These are phyloP conservation scores for Phalera bucephala DNA, from an alignment of 2,888 invertebrate species.

Conservation along the genomic window DNA sequence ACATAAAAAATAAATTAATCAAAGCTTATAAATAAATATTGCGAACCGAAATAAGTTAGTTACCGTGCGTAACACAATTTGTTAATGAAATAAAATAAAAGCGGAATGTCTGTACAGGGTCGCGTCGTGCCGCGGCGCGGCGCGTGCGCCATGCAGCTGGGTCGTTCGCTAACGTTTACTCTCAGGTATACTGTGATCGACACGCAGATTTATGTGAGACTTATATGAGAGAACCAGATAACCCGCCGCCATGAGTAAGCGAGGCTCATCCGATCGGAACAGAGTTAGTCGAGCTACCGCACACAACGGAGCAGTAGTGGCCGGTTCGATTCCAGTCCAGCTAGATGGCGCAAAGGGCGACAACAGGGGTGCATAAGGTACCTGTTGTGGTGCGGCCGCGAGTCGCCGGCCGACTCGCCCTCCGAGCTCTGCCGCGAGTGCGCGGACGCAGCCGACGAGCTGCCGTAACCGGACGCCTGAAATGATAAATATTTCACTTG, in stretches of 20 bases:
- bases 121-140: background rate
- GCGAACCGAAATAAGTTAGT: slow-evolving; percentile 48
- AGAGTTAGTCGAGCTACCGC: background rate
- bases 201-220: no score
- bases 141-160: slow-evolving; percentile 15
- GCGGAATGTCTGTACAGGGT: slow-evolving; percentile 33
- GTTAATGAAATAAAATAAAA: slow-evolving; percentile 20
- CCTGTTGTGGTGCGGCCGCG: slow-evolving; percentile 66
- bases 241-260: no score
- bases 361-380: slow-evolving; percentile 29
- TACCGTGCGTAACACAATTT: slow-evolving; percentile 47
- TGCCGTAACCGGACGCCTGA: slow-evolving; percentile 95
- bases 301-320: no score
- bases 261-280: background rate
- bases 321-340: no score
- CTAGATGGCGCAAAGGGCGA: no score
- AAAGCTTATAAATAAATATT: slow-evolving; percentile 41
- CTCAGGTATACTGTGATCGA: no score
- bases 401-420: slow-evolving; percentile 81
- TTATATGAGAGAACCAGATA: no score
- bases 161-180: background rate
- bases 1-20: slow-evolving; percentile 56
- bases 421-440: slow-evolving; percentile 94
- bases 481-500: slow-evolving; percentile 52
- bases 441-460: slow-evolving; percentile 90